Conservation (phyloP, 2,888 invertebrate species). For the Scaptomyza polygonia region DNA sequence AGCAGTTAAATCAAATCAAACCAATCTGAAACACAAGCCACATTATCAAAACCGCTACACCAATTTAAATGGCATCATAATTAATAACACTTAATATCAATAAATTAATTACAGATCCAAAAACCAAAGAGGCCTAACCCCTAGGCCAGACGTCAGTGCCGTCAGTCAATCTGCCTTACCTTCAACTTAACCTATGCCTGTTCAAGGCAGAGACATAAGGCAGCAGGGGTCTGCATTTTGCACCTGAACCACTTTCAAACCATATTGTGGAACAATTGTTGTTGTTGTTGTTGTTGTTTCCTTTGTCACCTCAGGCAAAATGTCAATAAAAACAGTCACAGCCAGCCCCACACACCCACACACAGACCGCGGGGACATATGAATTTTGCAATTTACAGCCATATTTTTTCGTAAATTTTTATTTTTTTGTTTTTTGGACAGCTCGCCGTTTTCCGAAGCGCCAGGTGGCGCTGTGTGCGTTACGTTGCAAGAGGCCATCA, state of each 20-base stretch:
- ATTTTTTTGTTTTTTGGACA: slow-evolving; percentile 10
- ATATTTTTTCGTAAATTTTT: slow-evolving; percentile 34
- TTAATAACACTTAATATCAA: slow-evolving; percentile 75
- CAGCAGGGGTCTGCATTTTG: background rate
- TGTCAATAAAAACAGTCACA: slow-evolving; percentile 45
- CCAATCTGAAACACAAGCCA: slow-evolving; percentile 22
- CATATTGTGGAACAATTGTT: background rate
- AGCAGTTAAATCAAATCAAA: background rate
- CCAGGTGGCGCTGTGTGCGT: slow-evolving; percentile 38
- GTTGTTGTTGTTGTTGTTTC: slow-evolving; percentile 2
- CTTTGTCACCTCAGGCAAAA: slow-evolving; percentile 19
- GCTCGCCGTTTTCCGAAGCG: slow-evolving; percentile 6
- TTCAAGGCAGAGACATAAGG: too few relatives aligned
- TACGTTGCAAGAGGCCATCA: slow-evolving; percentile 60
- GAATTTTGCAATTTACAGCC: slow-evolving; percentile 65
- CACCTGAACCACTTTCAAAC: background rate
- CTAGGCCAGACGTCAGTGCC: background rate
- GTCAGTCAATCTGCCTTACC: background rate
- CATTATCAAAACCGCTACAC: slow-evolving; percentile 27
- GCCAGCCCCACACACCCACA: too few relatives aligned
- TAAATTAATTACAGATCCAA: slow-evolving; percentile 61
- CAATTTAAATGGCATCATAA: slow-evolving; percentile 59
- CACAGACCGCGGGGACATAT: slow-evolving; percentile 41
- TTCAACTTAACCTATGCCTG: too few relatives aligned
- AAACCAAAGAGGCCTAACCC: background rate